A percentile compares a stretch with the other conserved stretches of the same genome.
Evolutionary conservation across 2,888 invertebrate genomes (phyloP).

Genomic region (Busseola fusca): DNA sequence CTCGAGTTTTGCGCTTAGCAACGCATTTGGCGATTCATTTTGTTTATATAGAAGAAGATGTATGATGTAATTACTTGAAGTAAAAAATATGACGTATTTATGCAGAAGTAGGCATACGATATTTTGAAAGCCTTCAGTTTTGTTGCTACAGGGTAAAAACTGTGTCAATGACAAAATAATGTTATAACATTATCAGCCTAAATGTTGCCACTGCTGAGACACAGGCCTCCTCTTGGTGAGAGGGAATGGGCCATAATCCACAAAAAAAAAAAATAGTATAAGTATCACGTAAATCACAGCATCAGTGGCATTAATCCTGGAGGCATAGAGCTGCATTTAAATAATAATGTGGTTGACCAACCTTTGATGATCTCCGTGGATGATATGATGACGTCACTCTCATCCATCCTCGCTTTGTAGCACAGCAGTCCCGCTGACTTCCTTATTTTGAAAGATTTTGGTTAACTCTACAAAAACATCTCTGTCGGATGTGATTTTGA

Average conservation of each 20-base stretch:
- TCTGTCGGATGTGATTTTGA: slow-evolving; percentile 20
- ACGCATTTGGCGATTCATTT: too few species aligned
- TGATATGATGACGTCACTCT: slow-evolving; percentile 89
- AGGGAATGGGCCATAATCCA: too few species aligned
- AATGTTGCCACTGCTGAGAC: too few species aligned
- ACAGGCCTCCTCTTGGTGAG: too few species aligned
- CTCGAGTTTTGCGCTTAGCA: too few species aligned
- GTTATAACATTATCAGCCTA: too few species aligned
- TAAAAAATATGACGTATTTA: not conserved
- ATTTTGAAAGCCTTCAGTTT: not conserved
- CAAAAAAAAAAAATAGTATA: not conserved
- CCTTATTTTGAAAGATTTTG: slow-evolving; percentile 78
- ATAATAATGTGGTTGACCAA: slow-evolving; percentile 68
- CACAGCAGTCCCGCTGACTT: slow-evolving; percentile 80
- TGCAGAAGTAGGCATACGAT: not conserved
- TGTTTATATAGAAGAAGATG: too few species aligned
- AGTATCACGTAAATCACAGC: not conserved
- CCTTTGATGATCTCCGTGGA: slow-evolving; percentile 91
- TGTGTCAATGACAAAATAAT: not conserved
- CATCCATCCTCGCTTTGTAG: slow-evolving; percentile 86
- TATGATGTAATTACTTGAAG: not conserved
- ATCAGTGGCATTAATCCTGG: not conserved
- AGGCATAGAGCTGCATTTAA: not conserved
- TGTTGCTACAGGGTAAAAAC: not conserved
- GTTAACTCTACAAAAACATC: slow-evolving; percentile 49